Conservation (phyloP, 1,140 invertebrate species). For the Chionoecetes opilio region DNA sequence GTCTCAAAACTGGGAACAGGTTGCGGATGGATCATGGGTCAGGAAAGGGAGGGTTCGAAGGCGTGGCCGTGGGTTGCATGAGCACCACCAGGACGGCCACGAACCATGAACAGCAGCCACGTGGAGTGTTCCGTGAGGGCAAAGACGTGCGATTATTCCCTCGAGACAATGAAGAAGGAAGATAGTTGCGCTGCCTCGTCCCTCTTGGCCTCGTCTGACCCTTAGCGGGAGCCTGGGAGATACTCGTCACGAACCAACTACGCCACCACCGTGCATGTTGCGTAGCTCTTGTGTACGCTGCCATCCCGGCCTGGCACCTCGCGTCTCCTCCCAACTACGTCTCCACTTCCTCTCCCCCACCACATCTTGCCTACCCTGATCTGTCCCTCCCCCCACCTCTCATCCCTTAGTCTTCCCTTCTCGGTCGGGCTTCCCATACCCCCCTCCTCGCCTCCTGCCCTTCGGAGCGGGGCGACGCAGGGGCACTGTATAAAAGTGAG, state of each 20-base stretch:
- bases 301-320: constrained; percentile 35
- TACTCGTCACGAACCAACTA: neutral
- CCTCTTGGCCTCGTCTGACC: neutral
- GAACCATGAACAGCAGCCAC: too few relatives aligned
- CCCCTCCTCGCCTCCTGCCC: neutral
- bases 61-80: neutral
- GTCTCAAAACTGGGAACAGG: neutral
- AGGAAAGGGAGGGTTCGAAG: too few relatives aligned
- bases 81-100: neutral
- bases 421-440: neutral
- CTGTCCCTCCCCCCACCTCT: neutral
- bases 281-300: constrained; percentile 34
- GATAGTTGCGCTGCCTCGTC: neutral
- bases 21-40: too few relatives aligned
- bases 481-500: constrained; percentile 57
- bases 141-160: neutral
- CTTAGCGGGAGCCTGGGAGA: neutral
- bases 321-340: neutral
- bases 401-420: neutral
- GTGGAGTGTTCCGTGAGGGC: neutral
- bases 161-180: neutral
- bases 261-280: neutral
- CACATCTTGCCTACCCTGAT: neutral
- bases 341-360: neutral
- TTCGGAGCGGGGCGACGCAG: constrained; percentile 55